Conservation (phyloP, 2,113 vertebrate genomes). For the Piprites chloris region DNA sequence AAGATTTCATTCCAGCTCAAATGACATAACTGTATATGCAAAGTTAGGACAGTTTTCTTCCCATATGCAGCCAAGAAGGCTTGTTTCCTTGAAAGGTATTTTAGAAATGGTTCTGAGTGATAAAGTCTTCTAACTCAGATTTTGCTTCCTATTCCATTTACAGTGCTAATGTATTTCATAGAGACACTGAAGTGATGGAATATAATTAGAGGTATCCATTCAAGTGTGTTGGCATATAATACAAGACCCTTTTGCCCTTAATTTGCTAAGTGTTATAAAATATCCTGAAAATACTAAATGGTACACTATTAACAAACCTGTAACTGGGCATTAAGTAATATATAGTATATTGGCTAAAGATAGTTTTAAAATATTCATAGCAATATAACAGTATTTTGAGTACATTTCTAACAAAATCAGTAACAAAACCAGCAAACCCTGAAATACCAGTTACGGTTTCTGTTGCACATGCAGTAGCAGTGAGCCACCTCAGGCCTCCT, state of each 20-base stretch:
- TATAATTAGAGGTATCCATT: neutral
- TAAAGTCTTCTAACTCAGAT: neutral
- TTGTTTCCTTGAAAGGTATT: neutral
- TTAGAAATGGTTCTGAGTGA: neutral
- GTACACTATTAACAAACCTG: neutral
- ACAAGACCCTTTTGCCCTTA: neutral
- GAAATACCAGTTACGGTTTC: neutral
- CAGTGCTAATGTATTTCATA: neutral
- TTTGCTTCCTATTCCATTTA: neutral
- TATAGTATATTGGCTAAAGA: neutral
- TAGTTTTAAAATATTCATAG: neutral
- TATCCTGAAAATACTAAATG: neutral
- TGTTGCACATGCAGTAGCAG: neutral
- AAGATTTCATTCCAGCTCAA: neutral
- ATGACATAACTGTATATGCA: neutral
- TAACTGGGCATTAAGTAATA: neutral
- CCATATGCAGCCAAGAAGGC: neutral
- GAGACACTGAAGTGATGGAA: neutral
- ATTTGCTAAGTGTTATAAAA: neutral
- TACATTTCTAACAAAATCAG: neutral
- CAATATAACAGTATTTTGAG: neutral
- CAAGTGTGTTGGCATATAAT: neutral
- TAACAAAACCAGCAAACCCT: neutral
- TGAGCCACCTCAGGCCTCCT: neutral
- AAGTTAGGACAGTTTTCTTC: neutral